These are phyloP conservation scores for Oscheius sp. DNA, from an alignment of 2,888 invertebrate genomes.

Conservation along the genomic window DNA sequence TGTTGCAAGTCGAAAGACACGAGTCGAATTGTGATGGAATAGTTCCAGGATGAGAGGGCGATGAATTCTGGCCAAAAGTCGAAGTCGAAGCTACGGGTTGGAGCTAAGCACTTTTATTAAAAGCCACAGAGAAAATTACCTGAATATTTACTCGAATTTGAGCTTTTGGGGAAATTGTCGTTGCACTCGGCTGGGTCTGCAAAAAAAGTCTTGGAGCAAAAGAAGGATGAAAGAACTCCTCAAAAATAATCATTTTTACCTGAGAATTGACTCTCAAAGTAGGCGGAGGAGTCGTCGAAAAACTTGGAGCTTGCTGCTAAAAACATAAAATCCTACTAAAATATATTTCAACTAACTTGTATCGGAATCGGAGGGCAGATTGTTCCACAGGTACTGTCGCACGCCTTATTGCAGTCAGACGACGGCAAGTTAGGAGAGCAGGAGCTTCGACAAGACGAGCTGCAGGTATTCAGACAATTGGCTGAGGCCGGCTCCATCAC, in stretches of 20 bases:
- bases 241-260: neutral
- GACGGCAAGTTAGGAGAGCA: neutral
- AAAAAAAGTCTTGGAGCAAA: too few relatives aligned
- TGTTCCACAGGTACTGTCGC: conserved; percentile 26
- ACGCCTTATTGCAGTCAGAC: conserved; percentile 12
- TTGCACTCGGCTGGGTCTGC: neutral
- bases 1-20: conserved; percentile 44
- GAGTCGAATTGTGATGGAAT: neutral
- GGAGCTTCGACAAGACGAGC: conserved; percentile 6
- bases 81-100: neutral
- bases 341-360: neutral
- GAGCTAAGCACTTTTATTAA: neutral
- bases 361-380: conserved; percentile 16
- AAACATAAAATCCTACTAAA: neutral
- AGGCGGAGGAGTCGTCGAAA: neutral
- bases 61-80: neutral
- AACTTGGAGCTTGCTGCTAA: neutral
- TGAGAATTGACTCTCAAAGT: neutral
- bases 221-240: too few relatives aligned
- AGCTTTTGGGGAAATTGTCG: neutral
- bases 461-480: conserved; percentile 17
- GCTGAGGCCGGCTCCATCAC: conserved; percentile 16
- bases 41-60: neutral
- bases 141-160: conserved; percentile 13
- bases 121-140: neutral